Evolutionary conservation across 2,888 invertebrate genomes (phyloP), one percentile per base, ranked within the genome.

Genomic region (Eristalinus aeneus): DNA sequence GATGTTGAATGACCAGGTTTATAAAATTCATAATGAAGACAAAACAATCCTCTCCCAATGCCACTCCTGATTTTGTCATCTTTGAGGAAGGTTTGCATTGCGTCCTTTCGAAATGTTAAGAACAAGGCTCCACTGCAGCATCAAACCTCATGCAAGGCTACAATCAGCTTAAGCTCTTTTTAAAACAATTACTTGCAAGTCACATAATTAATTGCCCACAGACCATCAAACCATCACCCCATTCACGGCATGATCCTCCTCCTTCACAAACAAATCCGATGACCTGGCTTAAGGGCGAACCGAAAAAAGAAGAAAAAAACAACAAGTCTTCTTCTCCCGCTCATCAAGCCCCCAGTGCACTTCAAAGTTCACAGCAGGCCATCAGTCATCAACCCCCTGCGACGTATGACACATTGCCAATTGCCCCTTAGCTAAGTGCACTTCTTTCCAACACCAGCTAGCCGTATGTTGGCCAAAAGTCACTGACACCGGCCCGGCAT

Each of bases 391-490:
- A 46, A 46, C 46, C 46, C 16, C 16, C 16, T 4, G 9, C 34
- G 8, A 46, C 46, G 23, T 12, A n/a, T 12, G 31, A 60, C 60
- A 60, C 60, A 22, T n/a, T 22, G 60, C 60, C 60, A 60, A 60
- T 31, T 60, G 46, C 46, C 46, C 46, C 16, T 46, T 46, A 16
- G 46, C 16, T 46, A 16, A 46, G 46, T 16, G 16, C 46, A 46
- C 46, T 16, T 46, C n/a, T 65, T 53, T 65, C n/a, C 69, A 32
- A 69, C 58, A 53, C 36, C 46, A 46, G n/a, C 16, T 16, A 46
- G 46, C 46, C 46, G 8, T 27, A 36, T 58, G 36, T 69, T 58
- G 56, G 58, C 36, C 36, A 58, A 69, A 16, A 36, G 69, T 69
- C 56, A 69, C n/a, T 46, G 27, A 65, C 64, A 65, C 8, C 27